Base-by-base conservation (phyloP, 2,113 vertebrate species). In the Pyxicephalus adspersus region DNA sequence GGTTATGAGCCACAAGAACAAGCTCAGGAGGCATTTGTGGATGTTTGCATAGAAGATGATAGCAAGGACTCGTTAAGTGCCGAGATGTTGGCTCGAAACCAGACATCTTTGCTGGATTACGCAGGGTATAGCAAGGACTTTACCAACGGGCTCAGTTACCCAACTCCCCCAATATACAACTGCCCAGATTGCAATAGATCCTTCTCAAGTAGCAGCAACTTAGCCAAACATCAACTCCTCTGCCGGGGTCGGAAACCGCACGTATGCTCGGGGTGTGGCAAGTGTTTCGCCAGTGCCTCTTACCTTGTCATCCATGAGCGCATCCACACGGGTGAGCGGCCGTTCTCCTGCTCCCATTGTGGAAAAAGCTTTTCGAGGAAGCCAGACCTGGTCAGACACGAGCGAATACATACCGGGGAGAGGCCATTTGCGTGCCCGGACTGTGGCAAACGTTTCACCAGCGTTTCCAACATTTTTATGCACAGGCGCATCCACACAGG, bases 261-360 rank as follows among this genome's bases (percentile, higher is more conserved):
- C 0, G 91, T 92, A 0, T 96, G 95, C 5, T 88, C 91, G 0
- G 90, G 91, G 0, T 96, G 95, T 25, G 93, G 93, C 0, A 96
- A 95, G 66, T 91, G 93, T 1, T 96, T 96, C 83, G 92, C 94
- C 68, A 91, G 94, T 0, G 92, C 93, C 81, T 93, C 94, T 81
- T 94, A 94, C 38, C 87, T 95, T 79, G 91, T 93, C 75, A 92
- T 83, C 88, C 89, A 90, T 38, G 84, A 87, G 77, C 77, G 81
- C 78, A 88, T 84, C 65, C 89, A 88, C 0, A 54, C 87, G 38
- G 89, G 87, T 25, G 83, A 86, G 65, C 80, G 92, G 57, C 85
- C 92, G 0, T 91, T 91, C 0, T 87, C 91, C 64, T 95, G 95
- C 84, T 86, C 90, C 78, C 92, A 90, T 83, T 95, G 94, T 19